Conservation (phyloP, 2,797 vertebrate species). For the Alosa sapidissima region DNA sequence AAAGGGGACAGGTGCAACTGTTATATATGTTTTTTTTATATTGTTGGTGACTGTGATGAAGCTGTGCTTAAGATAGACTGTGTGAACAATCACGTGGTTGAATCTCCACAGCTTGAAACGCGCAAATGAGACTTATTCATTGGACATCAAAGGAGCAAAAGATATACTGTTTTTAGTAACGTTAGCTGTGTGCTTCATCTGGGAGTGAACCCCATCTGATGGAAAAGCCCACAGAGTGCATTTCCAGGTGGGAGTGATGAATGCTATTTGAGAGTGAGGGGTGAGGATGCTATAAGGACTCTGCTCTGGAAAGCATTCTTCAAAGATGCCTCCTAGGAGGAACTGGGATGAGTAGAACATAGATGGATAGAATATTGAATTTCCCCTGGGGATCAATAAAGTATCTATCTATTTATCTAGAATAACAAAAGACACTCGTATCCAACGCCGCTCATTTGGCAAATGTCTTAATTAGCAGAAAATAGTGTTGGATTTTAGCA, state of each 20-base stretch:
- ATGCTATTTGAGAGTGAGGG: background rate
- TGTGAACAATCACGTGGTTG: too few relatives aligned
- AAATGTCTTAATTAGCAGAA: background rate
- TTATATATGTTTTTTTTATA: too few relatives aligned
- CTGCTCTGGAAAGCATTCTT: background rate
- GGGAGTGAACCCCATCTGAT: background rate
- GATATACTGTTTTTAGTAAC: background rate
- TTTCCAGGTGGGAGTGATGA: background rate
- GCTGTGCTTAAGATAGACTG: too few relatives aligned
- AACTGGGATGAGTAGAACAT: background rate
- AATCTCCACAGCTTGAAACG: too few relatives aligned
- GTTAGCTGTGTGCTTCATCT: background rate
- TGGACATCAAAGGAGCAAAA: background rate
- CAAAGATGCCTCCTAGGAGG: background rate
- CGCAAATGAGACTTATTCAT: background rate
- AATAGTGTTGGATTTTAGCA: too few relatives aligned
- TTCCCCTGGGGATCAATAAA: too few relatives aligned
- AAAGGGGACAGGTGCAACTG: too few relatives aligned
- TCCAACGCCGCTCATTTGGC: background rate
- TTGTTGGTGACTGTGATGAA: too few relatives aligned
- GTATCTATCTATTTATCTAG: too few relatives aligned
- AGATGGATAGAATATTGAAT: background rate
- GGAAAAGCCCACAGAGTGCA: background rate
- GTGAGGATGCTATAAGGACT: background rate
- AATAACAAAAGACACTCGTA: too few relatives aligned